Evolutionary conservation across 2,113 vertebrate species (phyloP).

Genomic region (Meleagris gallopavo): DNA sequence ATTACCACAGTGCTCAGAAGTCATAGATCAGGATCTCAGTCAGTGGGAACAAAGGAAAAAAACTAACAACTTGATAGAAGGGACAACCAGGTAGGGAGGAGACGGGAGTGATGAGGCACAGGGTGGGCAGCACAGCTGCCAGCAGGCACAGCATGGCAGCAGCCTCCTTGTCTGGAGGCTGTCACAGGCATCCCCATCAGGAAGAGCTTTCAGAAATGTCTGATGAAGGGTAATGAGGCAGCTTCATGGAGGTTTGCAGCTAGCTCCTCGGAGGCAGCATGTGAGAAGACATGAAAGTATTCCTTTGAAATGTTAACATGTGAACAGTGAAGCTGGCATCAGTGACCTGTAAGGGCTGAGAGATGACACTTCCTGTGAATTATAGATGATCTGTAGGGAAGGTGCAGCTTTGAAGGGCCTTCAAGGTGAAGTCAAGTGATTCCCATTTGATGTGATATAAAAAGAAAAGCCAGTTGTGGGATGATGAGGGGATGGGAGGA

Average conservation of each 20-base stretch:
- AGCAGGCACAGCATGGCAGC: neutral
- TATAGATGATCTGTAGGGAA: constrained; percentile 43
- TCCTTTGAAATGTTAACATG: constrained; percentile 48
- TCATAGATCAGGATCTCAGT: neutral
- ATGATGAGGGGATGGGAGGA: neutral
- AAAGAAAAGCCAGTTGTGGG: neutral
- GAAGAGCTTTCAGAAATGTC: neutral
- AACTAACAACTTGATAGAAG: neutral
- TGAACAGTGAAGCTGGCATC: neutral
- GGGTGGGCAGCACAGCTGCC: neutral
- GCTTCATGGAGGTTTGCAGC: neutral
- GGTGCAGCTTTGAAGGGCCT: constrained; percentile 29
- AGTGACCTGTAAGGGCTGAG: constrained; percentile 13
- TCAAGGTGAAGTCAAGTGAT: constrained; percentile 40
- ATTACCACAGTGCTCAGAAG: neutral
- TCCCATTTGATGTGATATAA: neutral
- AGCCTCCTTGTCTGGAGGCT: neutral
- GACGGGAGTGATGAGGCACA: neutral
- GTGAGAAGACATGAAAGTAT: neutral
- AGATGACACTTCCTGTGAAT: constrained; percentile 41
- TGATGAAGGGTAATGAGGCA: neutral
- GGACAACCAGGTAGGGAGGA: neutral
- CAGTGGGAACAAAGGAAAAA: neutral
- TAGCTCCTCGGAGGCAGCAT: fast-evolving
- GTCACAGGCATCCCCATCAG: neutral